These are phyloP conservation scores for Daptonema setosum DNA, from an alignment of 2,888 invertebrate genomes.

Conservation along the genomic window DNA sequence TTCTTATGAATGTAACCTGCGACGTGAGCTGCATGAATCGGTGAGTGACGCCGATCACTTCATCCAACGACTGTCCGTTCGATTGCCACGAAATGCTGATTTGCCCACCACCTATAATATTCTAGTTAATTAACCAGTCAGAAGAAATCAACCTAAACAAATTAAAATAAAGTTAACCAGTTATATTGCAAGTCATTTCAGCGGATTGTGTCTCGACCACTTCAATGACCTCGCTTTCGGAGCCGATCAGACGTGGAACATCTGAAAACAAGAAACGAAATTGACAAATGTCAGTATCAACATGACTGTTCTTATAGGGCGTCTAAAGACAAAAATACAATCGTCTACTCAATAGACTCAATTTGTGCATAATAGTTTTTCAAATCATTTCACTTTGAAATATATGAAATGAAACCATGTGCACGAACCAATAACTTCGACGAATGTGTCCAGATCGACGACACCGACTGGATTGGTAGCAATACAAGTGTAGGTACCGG, in stretches of 20 bases:
- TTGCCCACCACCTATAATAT: conserved; percentile 4
- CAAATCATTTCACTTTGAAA: neutral
- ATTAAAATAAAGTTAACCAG: too few species aligned
- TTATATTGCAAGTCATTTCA: conserved; percentile 15
- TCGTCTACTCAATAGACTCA: neutral
- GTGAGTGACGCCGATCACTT: neutral
- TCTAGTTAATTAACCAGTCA: too few species aligned
- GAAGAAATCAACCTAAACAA: too few species aligned
- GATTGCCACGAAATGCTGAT: conserved; percentile 21
- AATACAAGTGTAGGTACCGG: conserved; percentile 18
- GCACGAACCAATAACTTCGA: conserved; percentile 18
- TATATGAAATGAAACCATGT: too few species aligned
- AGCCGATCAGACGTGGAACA: conserved; percentile 15
- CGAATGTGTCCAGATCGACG: conserved; percentile 20
- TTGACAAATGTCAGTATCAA: too few species aligned
- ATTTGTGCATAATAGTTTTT: neutral
- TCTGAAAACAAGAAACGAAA: too few species aligned
- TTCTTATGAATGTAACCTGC: neutral
- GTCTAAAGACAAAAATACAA: neutral
- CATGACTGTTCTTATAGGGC: neutral
- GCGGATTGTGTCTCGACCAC: conserved; percentile 12
- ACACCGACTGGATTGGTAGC: conserved; percentile 22
- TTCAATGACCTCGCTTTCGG: conserved; percentile 10
- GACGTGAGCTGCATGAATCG: neutral
- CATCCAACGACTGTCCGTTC: conserved; percentile 14